A percentile compares a stretch with the other conserved stretches of the same genome.
phyloP scores from a whole-genome alignment of 2,888 invertebrate species.

The Tachina lurida region DNA sequence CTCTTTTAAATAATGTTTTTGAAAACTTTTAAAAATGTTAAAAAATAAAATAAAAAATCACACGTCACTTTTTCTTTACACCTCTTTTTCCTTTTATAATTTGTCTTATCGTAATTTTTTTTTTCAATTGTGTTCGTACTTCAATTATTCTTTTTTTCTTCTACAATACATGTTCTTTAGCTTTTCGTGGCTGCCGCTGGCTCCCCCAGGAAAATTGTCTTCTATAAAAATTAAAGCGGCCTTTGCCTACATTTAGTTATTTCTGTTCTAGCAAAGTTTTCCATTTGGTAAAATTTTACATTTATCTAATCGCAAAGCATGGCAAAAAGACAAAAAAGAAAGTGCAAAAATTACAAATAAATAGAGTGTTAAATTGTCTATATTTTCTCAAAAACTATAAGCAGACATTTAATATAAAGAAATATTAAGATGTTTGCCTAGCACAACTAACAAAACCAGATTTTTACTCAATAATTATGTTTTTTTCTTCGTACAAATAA shows the following conservation, averaged over 20 bases:
- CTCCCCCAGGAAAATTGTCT: slow-evolving; percentile 35
- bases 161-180: slow-evolving; percentile 49
- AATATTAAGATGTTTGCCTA: slow-evolving; percentile 11
- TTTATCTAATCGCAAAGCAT: not conserved
- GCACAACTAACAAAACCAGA: slow-evolving; percentile 15
- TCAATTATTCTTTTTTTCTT: slow-evolving; percentile 59
- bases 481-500: slow-evolving; percentile 42
- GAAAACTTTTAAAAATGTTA: slow-evolving; percentile 42
- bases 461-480: slow-evolving; percentile 8
- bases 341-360: not conserved
- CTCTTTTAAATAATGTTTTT: not conserved
- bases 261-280: slow-evolving; percentile 18
- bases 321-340: not conserved
- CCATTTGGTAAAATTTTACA: not conserved
- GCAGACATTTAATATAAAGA: not conserved
- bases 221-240: slow-evolving; percentile 47
- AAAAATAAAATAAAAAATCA: slow-evolving; percentile 59
- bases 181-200: slow-evolving; percentile 33
- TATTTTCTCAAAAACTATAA: not conserved
- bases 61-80: slow-evolving; percentile 63
- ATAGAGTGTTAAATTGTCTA: not conserved
- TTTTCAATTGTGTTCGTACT: slow-evolving; percentile 51
- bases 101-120: slow-evolving; percentile 35
- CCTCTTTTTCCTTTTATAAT: slow-evolving; percentile 12
- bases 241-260: slow-evolving; percentile 58